Evolutionary conservation across 2,888 invertebrate species (phyloP).

Genomic region (Lysandra bellargus): DNA sequence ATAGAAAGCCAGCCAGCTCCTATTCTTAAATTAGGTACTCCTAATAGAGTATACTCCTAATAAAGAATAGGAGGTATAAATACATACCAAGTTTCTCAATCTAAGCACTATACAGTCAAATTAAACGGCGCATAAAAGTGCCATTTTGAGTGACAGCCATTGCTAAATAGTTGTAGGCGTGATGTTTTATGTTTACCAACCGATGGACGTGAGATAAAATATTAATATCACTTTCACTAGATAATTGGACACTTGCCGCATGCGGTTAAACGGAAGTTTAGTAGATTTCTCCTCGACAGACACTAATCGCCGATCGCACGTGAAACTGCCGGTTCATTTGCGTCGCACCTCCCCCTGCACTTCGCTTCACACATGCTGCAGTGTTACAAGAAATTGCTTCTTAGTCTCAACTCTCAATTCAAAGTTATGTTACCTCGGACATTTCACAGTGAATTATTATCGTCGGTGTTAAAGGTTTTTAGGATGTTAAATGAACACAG

Average conservation of each 20-base stretch:
- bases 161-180: constrained; percentile 34
- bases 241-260: constrained; percentile 52
- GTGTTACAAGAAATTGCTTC: not conserved
- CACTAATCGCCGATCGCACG: constrained; percentile 24
- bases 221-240: constrained; percentile 67
- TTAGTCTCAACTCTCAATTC: not conserved
- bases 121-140: constrained; percentile 31
- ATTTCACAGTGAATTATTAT: too few species aligned
- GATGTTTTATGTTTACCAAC: constrained; percentile 36
- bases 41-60: too few species aligned
- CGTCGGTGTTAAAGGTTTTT: too few species aligned
- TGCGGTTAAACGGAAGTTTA: constrained; percentile 26
- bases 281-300: constrained; percentile 27
- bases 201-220: constrained; percentile 59
- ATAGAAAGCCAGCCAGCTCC: too few species aligned
- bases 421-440: not conserved
- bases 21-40: too few species aligned
- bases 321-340: not conserved
- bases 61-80: not conserved
- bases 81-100: not conserved
- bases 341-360: not conserved
- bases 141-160: constrained; percentile 34
- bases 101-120: not conserved
- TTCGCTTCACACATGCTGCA: not conserved
- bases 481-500: too few species aligned